phyloP scores from a whole-genome alignment of 92 coral and sea anemone genomes.

The Hydrozoanthus gracilis region DNA sequence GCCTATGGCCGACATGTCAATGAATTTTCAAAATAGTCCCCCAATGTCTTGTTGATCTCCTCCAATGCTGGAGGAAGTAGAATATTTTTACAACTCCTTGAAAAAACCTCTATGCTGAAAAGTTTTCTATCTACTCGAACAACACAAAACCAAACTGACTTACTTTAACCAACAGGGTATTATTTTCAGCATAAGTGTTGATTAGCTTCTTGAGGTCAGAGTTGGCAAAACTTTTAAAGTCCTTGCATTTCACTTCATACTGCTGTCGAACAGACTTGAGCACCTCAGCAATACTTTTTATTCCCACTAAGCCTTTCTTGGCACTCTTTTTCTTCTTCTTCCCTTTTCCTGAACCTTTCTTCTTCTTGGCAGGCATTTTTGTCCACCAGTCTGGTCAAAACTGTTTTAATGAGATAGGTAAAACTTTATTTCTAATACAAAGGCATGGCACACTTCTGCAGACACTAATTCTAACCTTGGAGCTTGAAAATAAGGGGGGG shows the following conservation, averaged over 20 bases:
- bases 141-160: neutral
- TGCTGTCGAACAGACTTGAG: conserved; percentile 85
- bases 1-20: too few species aligned
- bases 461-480: too few species aligned
- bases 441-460: too few species aligned
- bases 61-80: too few species aligned
- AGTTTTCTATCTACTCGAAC: too few species aligned
- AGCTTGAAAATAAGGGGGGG: too few species aligned
- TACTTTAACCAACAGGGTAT: conserved; percentile 87
- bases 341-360: conserved; percentile 71
- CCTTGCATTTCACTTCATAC: conserved; percentile 91
- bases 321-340: conserved; percentile 75
- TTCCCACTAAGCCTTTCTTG: conserved; percentile 89
- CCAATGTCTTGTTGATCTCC: too few species aligned
- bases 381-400: neutral
- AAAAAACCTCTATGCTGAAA: too few species aligned
- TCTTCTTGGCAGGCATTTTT: conserved; percentile 86
- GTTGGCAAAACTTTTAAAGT: conserved; percentile 80
- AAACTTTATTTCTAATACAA: neutral
- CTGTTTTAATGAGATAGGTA: neutral
- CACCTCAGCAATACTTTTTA: conserved; percentile 86
- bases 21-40: too few species aligned
- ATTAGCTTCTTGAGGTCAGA: conserved; percentile 89
- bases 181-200: conserved; percentile 85
- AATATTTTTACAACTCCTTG: too few species aligned